Percentiles rank a stretch among this genome's conserved stretches.
These are phyloP conservation scores for Solea senegalensis DNA, from an alignment of 2,113 vertebrate species.

Conservation along the genomic window DNA sequence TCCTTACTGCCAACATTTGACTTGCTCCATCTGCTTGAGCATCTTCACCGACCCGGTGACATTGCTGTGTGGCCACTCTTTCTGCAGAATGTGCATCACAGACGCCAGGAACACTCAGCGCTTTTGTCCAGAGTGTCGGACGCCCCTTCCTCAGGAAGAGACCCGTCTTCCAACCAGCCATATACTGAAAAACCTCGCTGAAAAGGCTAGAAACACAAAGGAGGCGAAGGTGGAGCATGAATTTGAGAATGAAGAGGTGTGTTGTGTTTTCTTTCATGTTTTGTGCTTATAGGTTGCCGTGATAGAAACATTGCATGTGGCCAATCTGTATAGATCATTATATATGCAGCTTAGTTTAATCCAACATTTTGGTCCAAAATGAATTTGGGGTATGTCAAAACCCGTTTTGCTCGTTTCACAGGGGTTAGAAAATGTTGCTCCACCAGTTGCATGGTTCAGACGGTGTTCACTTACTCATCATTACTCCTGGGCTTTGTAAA, in stretches of 20 bases:
- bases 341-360: no score
- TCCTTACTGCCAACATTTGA: slow-evolving; percentile 50
- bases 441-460: not conserved
- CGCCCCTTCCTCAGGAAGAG: slow-evolving; percentile 11
- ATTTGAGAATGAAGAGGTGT: not conserved
- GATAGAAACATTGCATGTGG: not conserved
- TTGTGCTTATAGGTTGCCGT: not conserved
- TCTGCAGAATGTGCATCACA: slow-evolving; percentile 67
- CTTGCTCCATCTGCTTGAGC: slow-evolving; percentile 65
- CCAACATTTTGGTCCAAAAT: no score
- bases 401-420: not conserved
- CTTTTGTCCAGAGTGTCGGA: slow-evolving; percentile 57
- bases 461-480: not conserved
- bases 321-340: no score
- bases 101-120: not conserved
- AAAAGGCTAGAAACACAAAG: slow-evolving; percentile 24
- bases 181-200: slow-evolving; percentile 46
- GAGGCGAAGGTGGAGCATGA: not conserved
- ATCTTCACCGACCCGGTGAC: slow-evolving; percentile 71
- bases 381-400: not conserved
- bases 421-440: not conserved
- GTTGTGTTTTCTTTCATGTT: not conserved
- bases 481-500: no score
- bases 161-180: slow-evolving; percentile 34
- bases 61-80: slow-evolving; percentile 70